Base-by-base conservation (phyloP, 2,888 invertebrate genomes). In the Chloromyia formosa region DNA sequence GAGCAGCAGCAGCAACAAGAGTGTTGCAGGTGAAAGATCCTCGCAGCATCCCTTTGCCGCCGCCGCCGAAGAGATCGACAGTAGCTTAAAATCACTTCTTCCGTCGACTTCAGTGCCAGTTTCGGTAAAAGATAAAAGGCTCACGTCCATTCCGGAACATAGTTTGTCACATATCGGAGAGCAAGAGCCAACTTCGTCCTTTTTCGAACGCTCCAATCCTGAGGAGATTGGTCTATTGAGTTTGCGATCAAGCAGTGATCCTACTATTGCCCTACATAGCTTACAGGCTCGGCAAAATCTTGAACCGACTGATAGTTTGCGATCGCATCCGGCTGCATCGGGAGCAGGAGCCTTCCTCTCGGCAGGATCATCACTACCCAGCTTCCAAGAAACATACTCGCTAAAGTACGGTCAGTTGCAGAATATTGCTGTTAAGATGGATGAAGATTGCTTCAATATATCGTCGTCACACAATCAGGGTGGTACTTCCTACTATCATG, bases 301-400 rank as follows among this genome's bases (percentile, higher is more conserved):
- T 74, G 73, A 40, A 7, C 73, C 77, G 3, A n/a, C 76, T 71
- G 78, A 76, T 3, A 77, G 73, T 45, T 71, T 77, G 20, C 77
- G 77, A 35, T 72, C 74, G n/a, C 72, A 75, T 22, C 68, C 77
- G 78, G 40, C 81, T 79, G 58, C 80, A 78, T 56, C 80, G 77
- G 20, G 81, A 79, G 71, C 77, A 69, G 23, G 81, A 80, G 68
- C 77, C 62, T 81, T 83, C 35, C 79, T 83, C 68, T 81, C 83
- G 56, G 82, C 84, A 45, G 88, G 90, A 79, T 89, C 90, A 61
- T 89, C 92, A 62, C 86, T 94, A 81, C 94, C 94, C 78, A 94
- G 94, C 86, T 94, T 94, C 87, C 93, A 95, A 87, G 95, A 95
- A 86, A 95, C 94, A 35, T 94, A 94, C 85, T 93, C 93, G 75